phyloP scores from a whole-genome alignment of 2,888 invertebrate species.

The Xanthia icteritia region DNA sequence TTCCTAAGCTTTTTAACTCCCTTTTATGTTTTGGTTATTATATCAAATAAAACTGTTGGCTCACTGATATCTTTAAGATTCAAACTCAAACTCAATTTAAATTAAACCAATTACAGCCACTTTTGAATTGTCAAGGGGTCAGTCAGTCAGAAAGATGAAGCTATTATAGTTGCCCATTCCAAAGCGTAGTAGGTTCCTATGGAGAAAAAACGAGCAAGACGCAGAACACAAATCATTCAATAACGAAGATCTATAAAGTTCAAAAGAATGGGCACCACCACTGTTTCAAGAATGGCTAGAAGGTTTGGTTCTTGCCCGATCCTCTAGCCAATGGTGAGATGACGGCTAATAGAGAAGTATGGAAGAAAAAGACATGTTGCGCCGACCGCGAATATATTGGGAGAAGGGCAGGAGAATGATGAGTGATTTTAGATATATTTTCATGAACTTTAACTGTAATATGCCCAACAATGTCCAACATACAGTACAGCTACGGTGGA shows the following conservation, averaged over 20 bases:
- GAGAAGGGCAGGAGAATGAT: not conserved
- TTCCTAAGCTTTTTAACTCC: conserved; percentile 10
- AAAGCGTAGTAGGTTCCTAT: not conserved
- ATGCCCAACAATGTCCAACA: no score
- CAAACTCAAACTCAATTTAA: not conserved
- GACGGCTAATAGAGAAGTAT: not conserved
- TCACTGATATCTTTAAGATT: not conserved
- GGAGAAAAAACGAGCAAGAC: not conserved
- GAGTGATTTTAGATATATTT: not conserved
- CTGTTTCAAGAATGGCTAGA: not conserved
- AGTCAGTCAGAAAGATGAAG: not conserved
- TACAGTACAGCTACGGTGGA: not conserved
- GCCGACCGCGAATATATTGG: not conserved
- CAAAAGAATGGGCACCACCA: not conserved
- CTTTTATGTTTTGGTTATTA: not conserved
- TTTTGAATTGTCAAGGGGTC: not conserved
- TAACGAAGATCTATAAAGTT: not conserved
- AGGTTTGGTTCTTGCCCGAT: not conserved
- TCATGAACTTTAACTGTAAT: not conserved
- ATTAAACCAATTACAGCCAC: not conserved
- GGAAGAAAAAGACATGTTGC: not conserved
- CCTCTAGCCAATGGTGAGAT: not conserved
- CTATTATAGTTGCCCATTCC: not conserved
- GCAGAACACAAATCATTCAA: not conserved
- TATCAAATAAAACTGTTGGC: not conserved